Base-by-base conservation (phyloP, 2,888 invertebrate species). In the Rhabditophanes sp. region DNA sequence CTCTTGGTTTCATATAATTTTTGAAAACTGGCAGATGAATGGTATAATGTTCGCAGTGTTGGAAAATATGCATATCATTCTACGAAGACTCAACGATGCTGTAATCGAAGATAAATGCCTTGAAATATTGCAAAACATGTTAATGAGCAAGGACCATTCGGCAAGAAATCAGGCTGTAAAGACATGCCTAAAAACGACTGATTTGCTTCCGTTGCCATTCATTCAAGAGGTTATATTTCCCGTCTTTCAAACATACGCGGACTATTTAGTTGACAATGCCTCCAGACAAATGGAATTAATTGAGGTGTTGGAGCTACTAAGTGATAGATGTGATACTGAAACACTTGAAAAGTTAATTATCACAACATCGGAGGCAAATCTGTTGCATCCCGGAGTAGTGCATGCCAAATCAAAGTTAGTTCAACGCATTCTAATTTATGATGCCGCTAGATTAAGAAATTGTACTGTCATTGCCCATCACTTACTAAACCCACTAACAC, bases 201-300 rank as follows among this genome's bases (percentile, higher is more conserved):
- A 59, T 16, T 58, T 42, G 36, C 39, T 60, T 7, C 52, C 56
- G 1, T 28, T 49, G 15, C 25, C 36, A 21, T 60, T 54, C 37
- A 50, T 61, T 28, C 39, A 43, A 26, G 46, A 51, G 23, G 42
- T 44, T 14, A 40, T 60, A 5, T 38, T 60, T 3, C 60, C 60
- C 8, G 42, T 50, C 7, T 36, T 60, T 8, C 44, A 53, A 39
- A 32, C 42, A 24, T 46, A 55, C 12, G 45, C 53, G 3, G 38
- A 43, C 4, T 60, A 46, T 31, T 49, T 60, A 12, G 50, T 59
- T 18, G 54, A 54, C 11, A 59, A 61, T 32, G 48, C 61, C 9
- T 53, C 59, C 35, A n/a, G n/a, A n/a, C 60, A 60, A 46, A 41
- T 60, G 8, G 60, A 60, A 28, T 39, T 60, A 6, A 44, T 60